Conservation (phyloP, 2,888 invertebrate genomes). For the Neria commutata region DNA sequence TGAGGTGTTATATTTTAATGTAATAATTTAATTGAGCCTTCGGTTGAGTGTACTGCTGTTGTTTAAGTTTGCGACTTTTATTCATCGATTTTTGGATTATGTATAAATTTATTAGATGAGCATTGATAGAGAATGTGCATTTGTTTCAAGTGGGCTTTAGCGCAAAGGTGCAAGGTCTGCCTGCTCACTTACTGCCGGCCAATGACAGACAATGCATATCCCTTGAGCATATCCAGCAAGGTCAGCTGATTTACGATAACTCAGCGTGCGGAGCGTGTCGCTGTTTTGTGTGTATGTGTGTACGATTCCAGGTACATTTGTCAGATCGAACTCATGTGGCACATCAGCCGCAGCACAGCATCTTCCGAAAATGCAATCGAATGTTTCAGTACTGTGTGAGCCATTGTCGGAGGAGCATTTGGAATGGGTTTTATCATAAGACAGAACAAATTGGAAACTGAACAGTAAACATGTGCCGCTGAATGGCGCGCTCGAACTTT, state of each 20-base stretch:
- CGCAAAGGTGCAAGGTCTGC: no score
- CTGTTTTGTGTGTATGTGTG: neutral
- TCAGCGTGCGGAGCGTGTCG: neutral
- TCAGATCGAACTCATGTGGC: neutral
- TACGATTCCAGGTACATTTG: neutral
- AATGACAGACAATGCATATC: constrained; percentile 10
- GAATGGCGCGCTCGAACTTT: no score
- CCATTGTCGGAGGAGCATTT: constrained; percentile 44
- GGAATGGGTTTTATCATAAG: constrained; percentile 48
- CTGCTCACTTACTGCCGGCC: no score
- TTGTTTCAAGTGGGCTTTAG: no score
- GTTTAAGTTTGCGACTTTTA: no score
- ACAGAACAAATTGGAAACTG: constrained; percentile 44
- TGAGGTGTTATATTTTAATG: no score
- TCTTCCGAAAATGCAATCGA: neutral
- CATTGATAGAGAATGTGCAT: no score
- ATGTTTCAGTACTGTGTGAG: constrained; percentile 14
- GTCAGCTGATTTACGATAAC: neutral
- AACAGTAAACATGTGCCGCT: constrained; percentile 46
- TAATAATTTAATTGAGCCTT: no score
- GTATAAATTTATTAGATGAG: no score
- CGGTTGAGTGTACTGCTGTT: no score
- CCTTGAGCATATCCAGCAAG: constrained; percentile 13
- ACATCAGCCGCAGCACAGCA: neutral
- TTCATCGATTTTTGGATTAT: no score